Evolutionary conservation across 23 tunicate species (phyloP).

Genomic region (Halocynthia roretzi): DNA sequence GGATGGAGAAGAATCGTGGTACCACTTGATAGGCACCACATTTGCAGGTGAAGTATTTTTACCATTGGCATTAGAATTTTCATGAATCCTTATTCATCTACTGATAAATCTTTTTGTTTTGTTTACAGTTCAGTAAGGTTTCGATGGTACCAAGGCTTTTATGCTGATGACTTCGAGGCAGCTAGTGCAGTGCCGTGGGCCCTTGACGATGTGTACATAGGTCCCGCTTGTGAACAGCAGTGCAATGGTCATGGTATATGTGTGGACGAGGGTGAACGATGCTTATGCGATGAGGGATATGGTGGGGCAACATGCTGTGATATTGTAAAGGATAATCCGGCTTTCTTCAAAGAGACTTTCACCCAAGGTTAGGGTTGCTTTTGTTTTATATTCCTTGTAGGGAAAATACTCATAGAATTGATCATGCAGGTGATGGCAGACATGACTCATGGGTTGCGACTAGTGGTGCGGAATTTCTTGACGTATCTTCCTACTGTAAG

Average conservation of each 20-base stretch:
- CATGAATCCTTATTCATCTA: not conserved
- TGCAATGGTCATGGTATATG: constrained; percentile 76
- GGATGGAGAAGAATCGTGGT: constrained; percentile 49
- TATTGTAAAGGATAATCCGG: constrained; percentile 27
- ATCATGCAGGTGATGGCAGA: not conserved
- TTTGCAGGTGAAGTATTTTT: constrained; percentile 14
- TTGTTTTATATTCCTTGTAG: not conserved
- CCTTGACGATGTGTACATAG: constrained; percentile 85
- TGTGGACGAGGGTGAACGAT: constrained; percentile 21
- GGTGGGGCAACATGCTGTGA: constrained; percentile 56
- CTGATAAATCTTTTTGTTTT: constrained; percentile 1
- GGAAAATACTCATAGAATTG: not conserved
- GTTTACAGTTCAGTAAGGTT: constrained; percentile 36
- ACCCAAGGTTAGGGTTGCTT: constrained; percentile 6
- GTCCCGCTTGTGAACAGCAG: constrained; percentile 55
- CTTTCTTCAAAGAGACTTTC: constrained; percentile 45
- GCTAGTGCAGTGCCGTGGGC: constrained; percentile 42
- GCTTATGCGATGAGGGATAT: constrained; percentile 69
- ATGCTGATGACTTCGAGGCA: constrained; percentile 11
- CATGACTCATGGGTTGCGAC: not conserved
- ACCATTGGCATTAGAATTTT: not conserved
- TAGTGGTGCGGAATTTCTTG: constrained; percentile 39
- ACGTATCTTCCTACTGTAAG: constrained; percentile 16
- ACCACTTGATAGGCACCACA: constrained; percentile 32
- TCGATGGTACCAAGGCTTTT: constrained; percentile 72